phyloP scores from a whole-genome alignment of 2,797 vertebrate species.

The Garrulus glandarius region DNA sequence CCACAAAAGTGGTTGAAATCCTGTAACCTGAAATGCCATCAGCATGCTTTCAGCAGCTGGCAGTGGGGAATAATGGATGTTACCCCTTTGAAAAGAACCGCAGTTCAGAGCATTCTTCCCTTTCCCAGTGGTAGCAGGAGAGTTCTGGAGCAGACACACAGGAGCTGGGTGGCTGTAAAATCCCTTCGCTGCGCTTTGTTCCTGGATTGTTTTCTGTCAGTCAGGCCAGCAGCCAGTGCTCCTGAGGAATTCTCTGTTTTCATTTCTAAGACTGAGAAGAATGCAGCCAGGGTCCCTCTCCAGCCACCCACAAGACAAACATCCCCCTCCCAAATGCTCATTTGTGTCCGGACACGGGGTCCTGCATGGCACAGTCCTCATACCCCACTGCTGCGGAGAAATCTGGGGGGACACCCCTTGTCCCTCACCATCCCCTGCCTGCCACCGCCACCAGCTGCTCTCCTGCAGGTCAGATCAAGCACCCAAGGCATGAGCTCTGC shows the following conservation, averaged over 20 bases:
- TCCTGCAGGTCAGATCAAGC: accelerated
- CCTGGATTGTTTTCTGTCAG: background rate
- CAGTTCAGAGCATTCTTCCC: background rate
- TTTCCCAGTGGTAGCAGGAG: background rate
- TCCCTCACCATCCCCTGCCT: background rate
- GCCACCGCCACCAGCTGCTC: background rate
- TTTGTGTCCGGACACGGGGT: accelerated
- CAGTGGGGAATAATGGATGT: background rate
- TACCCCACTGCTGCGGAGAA: background rate
- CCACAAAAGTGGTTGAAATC: background rate
- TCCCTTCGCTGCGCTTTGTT: background rate
- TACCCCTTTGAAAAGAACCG: background rate
- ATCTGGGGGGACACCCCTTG: background rate
- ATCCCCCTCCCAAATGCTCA: background rate
- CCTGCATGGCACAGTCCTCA: accelerated
- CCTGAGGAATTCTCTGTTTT: constrained; percentile 48
- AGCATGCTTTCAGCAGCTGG: background rate
- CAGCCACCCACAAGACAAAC: background rate
- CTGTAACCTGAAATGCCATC: background rate
- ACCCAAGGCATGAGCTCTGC: background rate
- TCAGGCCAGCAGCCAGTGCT: background rate
- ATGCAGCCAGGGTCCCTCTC: background rate
- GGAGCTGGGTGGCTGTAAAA: background rate
- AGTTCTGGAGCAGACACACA: background rate
- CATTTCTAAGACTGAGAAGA: constrained; percentile 48